Percentiles rank a stretch among this genome's conserved stretches.
Conservation (phyloP, 2,113 vertebrate genomes). For the Xenopus tropicalis region DNA sequence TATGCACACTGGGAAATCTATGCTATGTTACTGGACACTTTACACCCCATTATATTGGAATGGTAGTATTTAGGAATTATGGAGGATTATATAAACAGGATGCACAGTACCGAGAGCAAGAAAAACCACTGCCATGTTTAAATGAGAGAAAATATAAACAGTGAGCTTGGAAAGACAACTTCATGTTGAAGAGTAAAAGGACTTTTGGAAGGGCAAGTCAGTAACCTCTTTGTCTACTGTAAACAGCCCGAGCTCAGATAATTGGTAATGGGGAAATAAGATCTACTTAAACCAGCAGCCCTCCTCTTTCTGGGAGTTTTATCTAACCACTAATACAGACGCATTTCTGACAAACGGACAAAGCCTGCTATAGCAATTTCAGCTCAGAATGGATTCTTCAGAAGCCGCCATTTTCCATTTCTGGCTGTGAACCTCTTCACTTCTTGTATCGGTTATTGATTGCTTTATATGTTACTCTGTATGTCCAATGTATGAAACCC, state of each 20-base stretch:
- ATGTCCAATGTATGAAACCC: no score
- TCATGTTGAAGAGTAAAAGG: neutral
- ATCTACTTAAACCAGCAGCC: neutral
- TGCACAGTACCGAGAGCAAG: neutral
- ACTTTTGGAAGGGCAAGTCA: neutral
- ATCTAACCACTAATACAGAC: neutral
- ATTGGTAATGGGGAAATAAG: neutral
- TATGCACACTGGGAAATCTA: neutral
- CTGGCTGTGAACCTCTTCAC: no score
- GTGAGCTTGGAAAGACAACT: constrained; percentile 6
- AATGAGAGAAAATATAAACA: constrained; percentile 12
- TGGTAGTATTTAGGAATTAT: neutral
- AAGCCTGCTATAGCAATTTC: no score
- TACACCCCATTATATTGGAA: neutral
- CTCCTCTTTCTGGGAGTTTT: neutral
- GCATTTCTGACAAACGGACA: no score
- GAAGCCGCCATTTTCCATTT: no score
- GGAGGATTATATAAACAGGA: constrained; percentile 23
- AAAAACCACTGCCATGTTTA: constrained; percentile 7
- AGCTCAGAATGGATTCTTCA: no score
- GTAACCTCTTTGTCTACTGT: constrained; percentile 8
- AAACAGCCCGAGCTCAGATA: neutral
- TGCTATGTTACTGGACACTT: neutral
- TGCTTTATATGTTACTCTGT: no score
- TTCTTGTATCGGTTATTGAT: no score